Conservation (phyloP, 1,140 invertebrate genomes). For the Temnothorax curvispinosus region DNA sequence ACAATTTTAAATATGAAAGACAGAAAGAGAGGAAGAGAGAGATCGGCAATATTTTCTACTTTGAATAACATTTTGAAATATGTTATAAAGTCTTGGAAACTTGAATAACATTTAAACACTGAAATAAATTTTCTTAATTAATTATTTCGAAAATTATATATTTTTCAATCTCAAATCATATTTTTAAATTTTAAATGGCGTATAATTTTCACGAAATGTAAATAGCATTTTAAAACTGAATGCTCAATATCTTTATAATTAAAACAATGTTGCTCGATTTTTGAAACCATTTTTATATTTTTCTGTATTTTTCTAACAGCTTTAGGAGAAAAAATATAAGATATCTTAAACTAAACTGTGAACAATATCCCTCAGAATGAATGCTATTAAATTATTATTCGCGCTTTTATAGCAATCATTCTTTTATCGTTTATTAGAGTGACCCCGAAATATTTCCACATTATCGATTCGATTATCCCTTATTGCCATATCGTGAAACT, state of each 20-base stretch:
- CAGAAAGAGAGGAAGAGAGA: not conserved
- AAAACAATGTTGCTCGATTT: not conserved
- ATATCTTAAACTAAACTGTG: not conserved
- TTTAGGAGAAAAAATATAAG: not conserved
- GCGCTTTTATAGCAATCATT: slow-evolving; percentile 15
- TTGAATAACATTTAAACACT: not conserved
- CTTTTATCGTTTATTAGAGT: not conserved
- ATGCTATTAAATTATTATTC: too few relatives aligned
- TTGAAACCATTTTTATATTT: not conserved
- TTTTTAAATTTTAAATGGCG: not conserved
- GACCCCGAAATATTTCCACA: not conserved
- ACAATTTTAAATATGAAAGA: not conserved
- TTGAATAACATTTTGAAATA: not conserved
- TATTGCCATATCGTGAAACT: not conserved
- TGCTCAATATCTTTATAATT: not conserved
- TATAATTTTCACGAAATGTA: not conserved
- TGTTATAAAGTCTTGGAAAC: not conserved
- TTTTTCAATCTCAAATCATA: not conserved
- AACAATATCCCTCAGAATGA: not conserved
- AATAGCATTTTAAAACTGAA: not conserved
- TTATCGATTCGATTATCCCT: not conserved
- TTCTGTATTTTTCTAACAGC: not conserved
- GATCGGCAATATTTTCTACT: not conserved
- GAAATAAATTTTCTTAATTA: not conserved
- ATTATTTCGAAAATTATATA: not conserved